Evolutionary conservation across 1,140 invertebrate genomes (phyloP), one percentile per base, ranked within the genome.

Genomic region (Bactericera cockerelli): DNA sequence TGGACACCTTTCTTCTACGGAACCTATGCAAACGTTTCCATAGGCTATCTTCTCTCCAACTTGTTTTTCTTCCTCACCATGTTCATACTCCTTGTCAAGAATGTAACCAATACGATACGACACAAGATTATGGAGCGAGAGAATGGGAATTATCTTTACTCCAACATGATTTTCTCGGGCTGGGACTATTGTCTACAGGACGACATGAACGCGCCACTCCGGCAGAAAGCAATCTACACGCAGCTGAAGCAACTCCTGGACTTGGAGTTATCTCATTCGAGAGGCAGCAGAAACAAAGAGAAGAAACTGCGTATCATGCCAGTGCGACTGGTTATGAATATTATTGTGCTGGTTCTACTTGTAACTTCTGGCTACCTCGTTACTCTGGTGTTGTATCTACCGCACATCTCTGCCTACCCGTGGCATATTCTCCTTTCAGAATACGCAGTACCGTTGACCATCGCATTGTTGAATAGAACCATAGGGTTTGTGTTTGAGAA

Each of bases 111-210:
- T 65, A 82, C 83, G 2, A 84, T 87, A 64, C 81, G 81, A 62
- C 81, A 87, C 60, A 73, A 81, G 26, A 69, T 89, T 14, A 75
- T 87, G 0, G 83, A 88, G 69, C 79, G 79, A 19, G 84, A 87
- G 67, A 83, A 84, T 0, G 83, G 87, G 67, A 83, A 85, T 67
- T 86, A 87, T 67, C 78, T 81, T 65, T 91, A 88, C 67, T 89
- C 86, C 64, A 90, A 90, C 69, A 70, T 89, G 28, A 75, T 90
- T 1, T 92, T 93, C 66, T 80, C 81, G 1, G 86, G 86, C 1
- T 93, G 89, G 89, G 89, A 93, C 69, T 92, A 84, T 69, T 90
- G 87, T 67, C 87, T 92, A 58, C 82, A 84, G 33, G 86, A 89
- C 65, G 79, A 82, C 59, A 86, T 83, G 68, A 81, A 84, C 0